phyloP scores from a whole-genome alignment of 2,797 vertebrate genomes.

The Clarias platycephalus region DNA sequence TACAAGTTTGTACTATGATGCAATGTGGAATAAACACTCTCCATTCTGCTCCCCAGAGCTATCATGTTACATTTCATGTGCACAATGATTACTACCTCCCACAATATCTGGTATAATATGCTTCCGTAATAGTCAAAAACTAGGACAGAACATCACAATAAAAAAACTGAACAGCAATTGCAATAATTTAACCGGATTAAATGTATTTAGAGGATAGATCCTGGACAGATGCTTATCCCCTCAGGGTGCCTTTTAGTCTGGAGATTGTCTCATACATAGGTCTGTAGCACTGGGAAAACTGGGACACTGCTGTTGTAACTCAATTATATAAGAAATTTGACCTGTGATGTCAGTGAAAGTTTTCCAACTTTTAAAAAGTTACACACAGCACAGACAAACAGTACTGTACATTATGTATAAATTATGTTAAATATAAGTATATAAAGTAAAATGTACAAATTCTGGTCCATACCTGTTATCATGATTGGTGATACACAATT shows the following conservation, averaged over 20 bases:
- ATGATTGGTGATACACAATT: neutral
- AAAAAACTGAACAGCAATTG: constrained; percentile 25
- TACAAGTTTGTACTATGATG: neutral
- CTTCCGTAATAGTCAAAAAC: constrained; percentile 28
- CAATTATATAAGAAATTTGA: neutral
- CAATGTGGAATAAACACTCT: neutral
- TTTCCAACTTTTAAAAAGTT: neutral
- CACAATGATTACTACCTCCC: constrained; percentile 30
- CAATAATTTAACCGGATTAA: constrained; percentile 6
- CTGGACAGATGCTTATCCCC: constrained; percentile 2
- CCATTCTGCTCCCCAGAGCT: neutral
- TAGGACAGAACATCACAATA: constrained; percentile 20
- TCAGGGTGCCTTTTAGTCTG: constrained; percentile 2
- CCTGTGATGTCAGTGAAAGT: neutral
- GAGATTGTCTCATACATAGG: constrained; percentile 8
- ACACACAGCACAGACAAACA: neutral
- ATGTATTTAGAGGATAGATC: constrained; percentile 20
- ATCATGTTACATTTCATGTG: constrained; percentile 25
- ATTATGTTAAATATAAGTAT: neutral
- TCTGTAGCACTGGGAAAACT: neutral
- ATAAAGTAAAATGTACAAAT: neutral
- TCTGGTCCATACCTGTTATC: neutral
- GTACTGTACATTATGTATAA: neutral
- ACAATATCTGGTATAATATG: constrained; percentile 16
- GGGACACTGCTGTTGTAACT: constrained; percentile 11